Percentiles rank a stretch among this genome's conserved stretches.
phyloP scores from a whole-genome alignment of 2,113 vertebrate genomes.

The Tylochromis polylepis region DNA sequence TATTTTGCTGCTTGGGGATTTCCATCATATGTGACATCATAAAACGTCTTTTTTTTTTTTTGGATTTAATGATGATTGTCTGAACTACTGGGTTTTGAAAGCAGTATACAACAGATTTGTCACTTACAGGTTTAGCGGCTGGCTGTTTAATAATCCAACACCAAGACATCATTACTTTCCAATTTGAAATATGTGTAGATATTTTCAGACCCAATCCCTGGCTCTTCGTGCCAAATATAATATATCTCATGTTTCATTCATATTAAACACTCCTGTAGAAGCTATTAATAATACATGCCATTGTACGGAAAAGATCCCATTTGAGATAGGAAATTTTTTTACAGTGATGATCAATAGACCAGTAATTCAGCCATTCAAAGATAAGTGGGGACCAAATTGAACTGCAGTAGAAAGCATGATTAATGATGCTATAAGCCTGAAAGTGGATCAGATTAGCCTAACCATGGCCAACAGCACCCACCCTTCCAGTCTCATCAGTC shows the following conservation, averaged over 20 bases:
- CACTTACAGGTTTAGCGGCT: background rate
- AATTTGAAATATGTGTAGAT: constrained; percentile 27
- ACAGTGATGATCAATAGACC: constrained; percentile 54
- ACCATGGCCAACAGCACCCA: background rate
- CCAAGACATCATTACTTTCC: constrained; percentile 13
- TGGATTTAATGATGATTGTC: background rate
- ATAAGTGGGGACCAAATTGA: constrained; percentile 59
- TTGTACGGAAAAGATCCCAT: constrained; percentile 43
- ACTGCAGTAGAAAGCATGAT: constrained; percentile 54
- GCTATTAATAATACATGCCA: constrained; percentile 37
- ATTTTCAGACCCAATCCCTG: constrained; percentile 16
- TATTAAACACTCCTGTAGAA: constrained; percentile 30
- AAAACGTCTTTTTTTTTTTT: background rate
- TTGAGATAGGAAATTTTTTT: constrained; percentile 34
- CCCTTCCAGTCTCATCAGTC: constrained; percentile 44
- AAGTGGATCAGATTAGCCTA: constrained; percentile 38
- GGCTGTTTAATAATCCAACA: constrained; percentile 20
- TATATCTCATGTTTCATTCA: constrained; percentile 47
- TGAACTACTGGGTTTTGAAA: background rate
- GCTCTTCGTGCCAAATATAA: constrained; percentile 55
- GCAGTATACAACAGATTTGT: background rate
- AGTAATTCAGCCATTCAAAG: constrained; percentile 57
- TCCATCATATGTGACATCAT: background rate
- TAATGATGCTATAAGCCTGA: constrained; percentile 44
- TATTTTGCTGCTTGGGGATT: background rate